These are phyloP conservation scores for Lacerta agilis DNA, from an alignment of 2,797 vertebrate species.

Conservation along the genomic window DNA sequence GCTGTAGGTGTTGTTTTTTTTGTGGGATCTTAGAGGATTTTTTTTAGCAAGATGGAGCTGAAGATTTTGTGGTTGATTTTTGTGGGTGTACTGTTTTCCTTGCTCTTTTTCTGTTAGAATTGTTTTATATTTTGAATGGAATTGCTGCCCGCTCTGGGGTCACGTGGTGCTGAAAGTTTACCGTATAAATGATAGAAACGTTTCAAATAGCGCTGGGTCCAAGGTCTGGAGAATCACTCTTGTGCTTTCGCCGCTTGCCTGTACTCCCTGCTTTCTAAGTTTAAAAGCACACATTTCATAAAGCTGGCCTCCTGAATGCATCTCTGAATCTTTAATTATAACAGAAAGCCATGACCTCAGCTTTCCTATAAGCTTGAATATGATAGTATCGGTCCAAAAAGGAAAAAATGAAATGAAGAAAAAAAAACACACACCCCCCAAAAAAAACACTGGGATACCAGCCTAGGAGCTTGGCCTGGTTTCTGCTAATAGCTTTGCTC, in stretches of 20 bases:
- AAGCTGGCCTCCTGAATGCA: background rate
- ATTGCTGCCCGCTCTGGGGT: too few relatives aligned
- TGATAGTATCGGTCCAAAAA: conserved; percentile 11
- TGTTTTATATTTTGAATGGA: too few relatives aligned
- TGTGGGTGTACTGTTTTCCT: too few relatives aligned
- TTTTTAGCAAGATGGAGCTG: too few relatives aligned
- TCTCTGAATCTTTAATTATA: conserved; percentile 3
- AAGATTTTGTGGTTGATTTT: too few relatives aligned
- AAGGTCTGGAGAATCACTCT: background rate
- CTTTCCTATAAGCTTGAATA: conserved; percentile 6
- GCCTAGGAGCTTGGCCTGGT: background rate
- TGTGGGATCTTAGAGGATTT: too few relatives aligned
- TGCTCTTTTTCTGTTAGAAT: too few relatives aligned
- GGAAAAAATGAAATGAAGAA: background rate
- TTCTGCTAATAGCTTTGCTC: conserved; percentile 9
- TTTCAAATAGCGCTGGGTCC: background rate
- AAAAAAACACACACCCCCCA: too few relatives aligned
- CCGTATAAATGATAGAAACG: too few relatives aligned
- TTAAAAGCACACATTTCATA: background rate
- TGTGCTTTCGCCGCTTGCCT: background rate
- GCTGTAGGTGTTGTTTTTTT: too few relatives aligned
- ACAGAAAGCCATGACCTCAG: conserved; percentile 15
- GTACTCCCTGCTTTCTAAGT: background rate
- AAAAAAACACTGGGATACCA: conserved; percentile 18
- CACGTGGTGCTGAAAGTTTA: too few relatives aligned